Conservation (phyloP, 2,888 invertebrate genomes). For the Hypsopygia costalis region DNA sequence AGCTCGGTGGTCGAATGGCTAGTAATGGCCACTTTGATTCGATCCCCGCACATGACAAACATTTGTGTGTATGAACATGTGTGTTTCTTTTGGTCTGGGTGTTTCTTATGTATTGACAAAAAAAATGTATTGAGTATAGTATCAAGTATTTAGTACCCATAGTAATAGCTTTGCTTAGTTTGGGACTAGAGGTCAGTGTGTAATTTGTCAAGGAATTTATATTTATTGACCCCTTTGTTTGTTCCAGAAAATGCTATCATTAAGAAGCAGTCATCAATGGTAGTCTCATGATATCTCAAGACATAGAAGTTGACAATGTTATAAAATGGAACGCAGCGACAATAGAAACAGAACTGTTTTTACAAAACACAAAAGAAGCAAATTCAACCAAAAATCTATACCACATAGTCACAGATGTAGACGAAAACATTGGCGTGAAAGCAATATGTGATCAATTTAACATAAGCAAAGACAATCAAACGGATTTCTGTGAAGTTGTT, state of each 20-base stretch:
- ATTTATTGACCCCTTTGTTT: conserved; percentile 21
- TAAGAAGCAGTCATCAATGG: conserved; percentile 9
- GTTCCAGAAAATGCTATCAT: conserved; percentile 49
- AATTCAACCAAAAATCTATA: conserved; percentile 47
- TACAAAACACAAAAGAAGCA: conserved; percentile 57
- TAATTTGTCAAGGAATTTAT: no score
- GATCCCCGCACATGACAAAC: no score
- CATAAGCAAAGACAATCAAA: conserved; percentile 22
- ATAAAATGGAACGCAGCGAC: conserved; percentile 57
- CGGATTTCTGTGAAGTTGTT: conserved; percentile 24
- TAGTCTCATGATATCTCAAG: conserved; percentile 59
- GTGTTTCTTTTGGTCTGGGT: no score
- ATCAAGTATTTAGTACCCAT: no score
- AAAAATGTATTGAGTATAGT: no score
- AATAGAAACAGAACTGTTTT: conserved; percentile 40
- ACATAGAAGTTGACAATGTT: conserved; percentile 36
- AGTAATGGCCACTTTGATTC: no score
- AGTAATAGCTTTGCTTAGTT: no score
- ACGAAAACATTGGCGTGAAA: conserved; percentile 25
- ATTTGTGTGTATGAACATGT: no score
- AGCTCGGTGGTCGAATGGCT: no score
- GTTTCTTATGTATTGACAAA: no score
- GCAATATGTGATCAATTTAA: conserved; percentile 25
- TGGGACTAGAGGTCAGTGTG: no score
- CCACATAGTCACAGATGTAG: conserved; percentile 36